Conservation (phyloP, 2,113 vertebrate genomes). For the Donacobius atricapilla region DNA sequence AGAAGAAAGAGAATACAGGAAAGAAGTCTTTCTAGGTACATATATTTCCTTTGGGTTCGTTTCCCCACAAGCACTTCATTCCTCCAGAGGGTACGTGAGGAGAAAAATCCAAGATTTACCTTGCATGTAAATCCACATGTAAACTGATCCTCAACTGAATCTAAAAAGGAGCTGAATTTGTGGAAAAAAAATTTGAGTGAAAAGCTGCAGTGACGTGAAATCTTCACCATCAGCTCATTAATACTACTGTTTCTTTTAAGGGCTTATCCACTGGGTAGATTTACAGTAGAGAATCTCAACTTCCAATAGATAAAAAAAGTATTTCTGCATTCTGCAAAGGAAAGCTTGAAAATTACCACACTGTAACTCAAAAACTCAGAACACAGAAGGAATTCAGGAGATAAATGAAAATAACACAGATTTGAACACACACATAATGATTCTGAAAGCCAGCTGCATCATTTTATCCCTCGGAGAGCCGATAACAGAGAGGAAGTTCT, state of each 20-base stretch:
- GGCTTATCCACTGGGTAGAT: not conserved
- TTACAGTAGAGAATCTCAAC: not conserved
- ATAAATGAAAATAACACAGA: not conserved
- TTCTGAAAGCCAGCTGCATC: not conserved
- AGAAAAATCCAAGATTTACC: not conserved
- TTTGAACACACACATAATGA: not conserved
- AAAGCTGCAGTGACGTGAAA: not conserved
- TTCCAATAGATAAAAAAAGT: not conserved
- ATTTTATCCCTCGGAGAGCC: not conserved
- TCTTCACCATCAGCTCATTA: not conserved
- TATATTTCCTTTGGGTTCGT: not conserved
- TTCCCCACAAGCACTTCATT: not conserved
- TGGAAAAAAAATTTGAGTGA: not conserved
- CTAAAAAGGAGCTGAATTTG: not conserved
- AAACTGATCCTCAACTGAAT: not conserved
- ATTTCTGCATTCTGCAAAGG: not conserved
- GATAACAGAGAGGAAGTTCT: not conserved
- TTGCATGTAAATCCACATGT: not conserved
- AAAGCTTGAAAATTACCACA: not conserved
- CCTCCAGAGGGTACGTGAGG: not conserved
- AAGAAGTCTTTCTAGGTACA: not conserved
- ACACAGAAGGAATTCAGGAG: not conserved
- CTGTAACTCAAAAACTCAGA: not conserved
- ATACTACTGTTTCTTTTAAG: not conserved
- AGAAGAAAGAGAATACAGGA: not conserved